phyloP scores from a whole-genome alignment of 2,113 vertebrate genomes.

The Rafetus swinhoei region DNA sequence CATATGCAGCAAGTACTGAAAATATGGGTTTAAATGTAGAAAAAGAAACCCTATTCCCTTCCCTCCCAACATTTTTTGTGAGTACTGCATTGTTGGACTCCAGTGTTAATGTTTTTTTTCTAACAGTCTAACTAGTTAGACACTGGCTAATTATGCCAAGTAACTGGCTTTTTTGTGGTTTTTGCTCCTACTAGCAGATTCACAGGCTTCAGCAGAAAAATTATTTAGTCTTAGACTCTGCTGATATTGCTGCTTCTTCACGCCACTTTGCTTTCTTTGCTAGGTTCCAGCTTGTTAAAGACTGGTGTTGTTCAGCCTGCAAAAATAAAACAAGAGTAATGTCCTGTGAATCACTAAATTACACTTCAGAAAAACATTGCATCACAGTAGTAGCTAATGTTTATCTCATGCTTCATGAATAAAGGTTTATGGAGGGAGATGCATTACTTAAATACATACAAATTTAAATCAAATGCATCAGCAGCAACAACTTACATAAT shows the following conservation, averaged over 20 bases:
- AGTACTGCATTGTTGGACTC: background rate
- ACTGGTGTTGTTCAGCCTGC: constrained; percentile 79
- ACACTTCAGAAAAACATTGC: accelerated
- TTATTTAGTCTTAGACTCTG: constrained; percentile 69
- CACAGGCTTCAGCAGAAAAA: accelerated
- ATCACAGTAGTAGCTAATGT: accelerated
- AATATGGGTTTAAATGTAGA: background rate
- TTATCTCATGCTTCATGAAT: accelerated
- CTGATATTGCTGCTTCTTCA: constrained; percentile 64
- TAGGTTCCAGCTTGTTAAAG: constrained; percentile 80
- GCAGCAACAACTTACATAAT: background rate
- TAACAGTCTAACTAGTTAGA: background rate
- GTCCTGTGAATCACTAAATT: accelerated
- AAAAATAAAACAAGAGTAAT: background rate
- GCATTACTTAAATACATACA: background rate
- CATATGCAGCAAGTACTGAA: accelerated
- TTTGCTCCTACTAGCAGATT: accelerated
- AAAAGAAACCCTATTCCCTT: background rate
- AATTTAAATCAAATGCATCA: background rate
- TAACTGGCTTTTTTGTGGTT: accelerated
- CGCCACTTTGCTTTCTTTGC: constrained; percentile 83
- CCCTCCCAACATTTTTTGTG: background rate
- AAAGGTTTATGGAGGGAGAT: accelerated
- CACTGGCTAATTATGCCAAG: background rate
- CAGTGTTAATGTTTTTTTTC: accelerated